Percentiles rank a stretch among this genome's conserved stretches.
These are phyloP conservation scores for Drosophila nannoptera DNA, from an alignment of 1,140 invertebrate species.

Conservation along the genomic window DNA sequence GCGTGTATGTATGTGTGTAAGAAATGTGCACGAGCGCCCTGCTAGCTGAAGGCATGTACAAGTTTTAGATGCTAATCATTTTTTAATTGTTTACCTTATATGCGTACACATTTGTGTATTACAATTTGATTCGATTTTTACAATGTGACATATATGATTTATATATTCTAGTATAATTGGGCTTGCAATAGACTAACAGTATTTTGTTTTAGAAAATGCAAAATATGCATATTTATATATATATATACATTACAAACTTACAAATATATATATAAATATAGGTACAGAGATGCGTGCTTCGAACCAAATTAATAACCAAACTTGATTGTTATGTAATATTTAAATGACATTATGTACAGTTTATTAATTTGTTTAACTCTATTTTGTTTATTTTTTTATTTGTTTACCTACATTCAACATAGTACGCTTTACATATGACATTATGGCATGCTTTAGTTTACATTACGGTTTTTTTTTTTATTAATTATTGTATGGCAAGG, in stretches of 20 bases:
- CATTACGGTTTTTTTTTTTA: neutral
- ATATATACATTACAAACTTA: slow-evolving; percentile 1
- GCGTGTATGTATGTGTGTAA: slow-evolving; percentile 27
- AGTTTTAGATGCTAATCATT: slow-evolving; percentile 73
- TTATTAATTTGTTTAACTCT: slow-evolving; percentile 51
- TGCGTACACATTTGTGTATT: slow-evolving; percentile 26
- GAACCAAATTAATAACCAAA: slow-evolving; percentile 75
- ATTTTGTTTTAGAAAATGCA: slow-evolving; percentile 65
- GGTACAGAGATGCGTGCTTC: slow-evolving; percentile 60
- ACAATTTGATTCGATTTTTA: slow-evolving; percentile 35
- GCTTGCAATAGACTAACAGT: slow-evolving; percentile 76
- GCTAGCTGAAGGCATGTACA: slow-evolving; percentile 60
- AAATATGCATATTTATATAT: neutral
- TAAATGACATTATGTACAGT: slow-evolving; percentile 73
- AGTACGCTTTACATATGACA: slow-evolving; percentile 61
- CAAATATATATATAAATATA: slow-evolving; percentile 1
- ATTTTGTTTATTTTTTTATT: slow-evolving; percentile 29
- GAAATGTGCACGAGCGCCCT: slow-evolving; percentile 48
- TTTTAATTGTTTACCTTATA: slow-evolving; percentile 50
- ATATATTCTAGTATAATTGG: slow-evolving; percentile 59
- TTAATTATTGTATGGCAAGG: slow-evolving; percentile 36
- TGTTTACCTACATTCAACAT: slow-evolving; percentile 25
- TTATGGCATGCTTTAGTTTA: slow-evolving; percentile 59
- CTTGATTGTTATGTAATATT: slow-evolving; percentile 76
- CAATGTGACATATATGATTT: slow-evolving; percentile 54